Evolutionary conservation across 1,140 invertebrate species (phyloP), one percentile per base, ranked within the genome.

Genomic region (Harpegnathos saltator): DNA sequence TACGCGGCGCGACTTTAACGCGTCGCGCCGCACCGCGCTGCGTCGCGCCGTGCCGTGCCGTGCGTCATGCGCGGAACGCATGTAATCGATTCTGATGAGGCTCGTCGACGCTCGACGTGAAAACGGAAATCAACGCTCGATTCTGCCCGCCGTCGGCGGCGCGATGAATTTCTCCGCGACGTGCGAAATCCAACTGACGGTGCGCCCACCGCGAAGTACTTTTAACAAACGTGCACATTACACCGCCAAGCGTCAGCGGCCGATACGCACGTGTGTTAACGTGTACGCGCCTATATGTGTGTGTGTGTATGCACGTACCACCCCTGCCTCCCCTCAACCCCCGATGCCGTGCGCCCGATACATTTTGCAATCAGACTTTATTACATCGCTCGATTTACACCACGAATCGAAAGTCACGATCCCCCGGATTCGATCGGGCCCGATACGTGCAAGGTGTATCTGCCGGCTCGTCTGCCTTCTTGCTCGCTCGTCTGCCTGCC

Each of bases 361-460:
- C 50, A 69, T 66, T 66, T 83, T 77, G 81, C 85, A 66, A 88
- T 87, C 82, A 69, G 71, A 85, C 63, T 87, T 87, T 82, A 87
- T 87, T 87, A 82, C 83, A 77, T 77, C 82, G 85, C 52, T 82
- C 77, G 83, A 87, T 88, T 87, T 87, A 85, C 87, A 85, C 85
- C 86, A 84, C 58, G 78, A 87, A 85, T 74, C 83, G 78, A 88
- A 83, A 87, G 87, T 88, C 87, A 89, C 83, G 87, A 85, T 89
- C 86, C 72, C 52, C 58, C 52, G 38, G 75, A 52, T 52, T 52
- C 73, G 84, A 89, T 88, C 61, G 59, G 24, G 44, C 65, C 26
- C 82, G 59, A 62, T 71, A 48, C 73, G 69, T 58, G 81, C 63
- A 88, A 84, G 85, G 75, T 85, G 63, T 73, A 69, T 86, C 85